Evolutionary conservation across 2,113 vertebrate genomes (phyloP).

Genomic region (Hystrix cristata): DNA sequence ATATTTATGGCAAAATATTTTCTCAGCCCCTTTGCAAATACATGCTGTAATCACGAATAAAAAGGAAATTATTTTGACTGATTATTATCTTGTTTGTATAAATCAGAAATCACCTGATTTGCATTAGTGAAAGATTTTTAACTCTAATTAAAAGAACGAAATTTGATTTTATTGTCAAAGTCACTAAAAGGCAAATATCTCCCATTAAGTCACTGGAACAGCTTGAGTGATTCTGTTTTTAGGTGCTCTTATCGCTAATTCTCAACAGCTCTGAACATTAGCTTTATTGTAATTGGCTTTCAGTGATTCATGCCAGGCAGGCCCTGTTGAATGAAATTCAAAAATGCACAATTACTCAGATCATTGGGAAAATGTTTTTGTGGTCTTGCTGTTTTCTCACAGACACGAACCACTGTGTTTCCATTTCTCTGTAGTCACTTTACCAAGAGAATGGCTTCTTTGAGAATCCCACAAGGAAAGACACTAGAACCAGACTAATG

Average conservation of each 20-base stretch:
- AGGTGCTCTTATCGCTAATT: slow-evolving; percentile 20
- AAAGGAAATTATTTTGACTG: slow-evolving; percentile 35
- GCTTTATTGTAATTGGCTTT: slow-evolving; percentile 12
- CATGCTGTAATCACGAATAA: neutral
- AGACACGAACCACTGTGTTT: neutral
- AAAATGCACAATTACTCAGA: slow-evolving; percentile 22
- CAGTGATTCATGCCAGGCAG: neutral
- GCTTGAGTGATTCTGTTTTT: slow-evolving; percentile 24
- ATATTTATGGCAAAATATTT: slow-evolving; percentile 22
- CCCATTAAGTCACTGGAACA: neutral
- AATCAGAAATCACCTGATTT: slow-evolving; percentile 53
- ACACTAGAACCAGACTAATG: neutral
- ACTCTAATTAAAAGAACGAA: slow-evolving; percentile 54
- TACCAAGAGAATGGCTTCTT: neutral
- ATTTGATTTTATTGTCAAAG: slow-evolving; percentile 49
- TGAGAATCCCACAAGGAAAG: neutral
- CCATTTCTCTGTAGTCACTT: neutral
- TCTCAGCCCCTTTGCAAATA: slow-evolving; percentile 5
- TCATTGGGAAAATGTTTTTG: neutral
- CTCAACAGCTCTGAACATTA: slow-evolving; percentile 31
- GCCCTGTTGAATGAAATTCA: slow-evolving; percentile 19
- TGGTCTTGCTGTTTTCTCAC: neutral
- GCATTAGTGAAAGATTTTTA: slow-evolving; percentile 55
- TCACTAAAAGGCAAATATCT: slow-evolving; percentile 38
- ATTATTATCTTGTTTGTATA: slow-evolving; percentile 10